Evolutionary conservation across 2,113 vertebrate species (phyloP).

Genomic region (Cyprinodon tularosa): DNA sequence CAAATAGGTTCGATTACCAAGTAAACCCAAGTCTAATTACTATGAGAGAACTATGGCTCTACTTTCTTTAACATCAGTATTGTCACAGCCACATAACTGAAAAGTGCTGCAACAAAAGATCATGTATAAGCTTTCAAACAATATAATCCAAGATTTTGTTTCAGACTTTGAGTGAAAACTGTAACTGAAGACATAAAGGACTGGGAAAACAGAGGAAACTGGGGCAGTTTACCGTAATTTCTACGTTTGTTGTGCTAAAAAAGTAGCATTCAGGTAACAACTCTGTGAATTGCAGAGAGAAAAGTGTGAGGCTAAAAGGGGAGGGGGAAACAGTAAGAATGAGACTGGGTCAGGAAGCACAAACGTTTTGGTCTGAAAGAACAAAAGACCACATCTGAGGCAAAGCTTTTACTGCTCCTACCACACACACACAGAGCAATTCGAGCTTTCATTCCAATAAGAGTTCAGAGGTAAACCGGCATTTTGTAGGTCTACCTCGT

Average conservation of each 20-base stretch:
- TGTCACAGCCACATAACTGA: neutral
- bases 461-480: neutral
- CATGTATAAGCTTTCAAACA: neutral
- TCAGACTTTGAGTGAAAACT: neutral
- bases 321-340: neutral
- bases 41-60: neutral
- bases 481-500: neutral
- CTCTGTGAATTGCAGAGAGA: neutral
- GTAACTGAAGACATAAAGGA: constrained; percentile 18
- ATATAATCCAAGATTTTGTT: constrained; percentile 4
- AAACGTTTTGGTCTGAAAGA: neutral
- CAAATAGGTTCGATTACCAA: too few species aligned
- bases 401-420: too few species aligned
- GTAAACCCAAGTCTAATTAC: neutral
- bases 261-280: neutral
- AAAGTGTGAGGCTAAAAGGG: neutral
- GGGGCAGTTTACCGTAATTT: neutral
- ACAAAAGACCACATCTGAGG: neutral
- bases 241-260: neutral
- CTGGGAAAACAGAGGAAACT: neutral
- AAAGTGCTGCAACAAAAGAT: neutral
- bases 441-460: neutral
- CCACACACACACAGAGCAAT: neutral
- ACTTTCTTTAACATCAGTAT: neutral
- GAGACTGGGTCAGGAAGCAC: neutral